Percentiles rank a stretch among this genome's conserved stretches.
phyloP scores from a whole-genome alignment of 2,113 vertebrate genomes.

The Cavia porcellus region DNA sequence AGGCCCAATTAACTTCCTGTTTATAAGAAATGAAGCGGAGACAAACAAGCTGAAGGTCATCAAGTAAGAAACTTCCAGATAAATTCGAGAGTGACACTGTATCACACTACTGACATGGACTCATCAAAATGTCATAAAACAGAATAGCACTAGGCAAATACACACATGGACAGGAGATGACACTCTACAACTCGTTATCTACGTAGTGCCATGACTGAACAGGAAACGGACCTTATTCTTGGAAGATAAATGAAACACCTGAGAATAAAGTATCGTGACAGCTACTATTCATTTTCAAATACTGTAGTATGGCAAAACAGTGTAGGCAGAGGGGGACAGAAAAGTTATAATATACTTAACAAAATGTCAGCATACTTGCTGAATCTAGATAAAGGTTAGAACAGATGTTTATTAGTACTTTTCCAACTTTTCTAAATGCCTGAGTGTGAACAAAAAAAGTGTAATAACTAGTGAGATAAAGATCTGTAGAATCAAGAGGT shows the following conservation, averaged over 20 bases:
- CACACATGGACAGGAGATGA: background rate
- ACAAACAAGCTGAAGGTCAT: background rate
- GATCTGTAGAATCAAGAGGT: background rate
- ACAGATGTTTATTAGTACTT: background rate
- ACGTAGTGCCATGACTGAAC: background rate
- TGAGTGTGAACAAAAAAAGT: background rate
- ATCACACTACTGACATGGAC: background rate
- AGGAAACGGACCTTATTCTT: background rate
- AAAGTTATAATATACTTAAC: background rate
- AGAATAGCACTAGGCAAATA: background rate
- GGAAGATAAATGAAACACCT: background rate
- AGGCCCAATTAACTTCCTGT: background rate
- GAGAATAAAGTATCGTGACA: background rate
- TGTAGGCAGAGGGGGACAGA: background rate
- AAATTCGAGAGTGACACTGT: background rate
- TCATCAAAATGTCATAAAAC: background rate
- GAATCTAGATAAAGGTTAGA: background rate
- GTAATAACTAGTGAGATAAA: background rate
- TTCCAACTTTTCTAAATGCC: slow-evolving; percentile 7
- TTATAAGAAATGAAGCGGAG: background rate
- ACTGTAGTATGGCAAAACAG: background rate
- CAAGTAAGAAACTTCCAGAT: background rate
- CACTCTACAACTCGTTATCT: background rate
- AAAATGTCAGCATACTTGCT: background rate
- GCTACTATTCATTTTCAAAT: background rate